These are phyloP conservation scores for Mionectes macconnelli DNA, from an alignment of 2,113 vertebrate genomes.

Conservation along the genomic window DNA sequence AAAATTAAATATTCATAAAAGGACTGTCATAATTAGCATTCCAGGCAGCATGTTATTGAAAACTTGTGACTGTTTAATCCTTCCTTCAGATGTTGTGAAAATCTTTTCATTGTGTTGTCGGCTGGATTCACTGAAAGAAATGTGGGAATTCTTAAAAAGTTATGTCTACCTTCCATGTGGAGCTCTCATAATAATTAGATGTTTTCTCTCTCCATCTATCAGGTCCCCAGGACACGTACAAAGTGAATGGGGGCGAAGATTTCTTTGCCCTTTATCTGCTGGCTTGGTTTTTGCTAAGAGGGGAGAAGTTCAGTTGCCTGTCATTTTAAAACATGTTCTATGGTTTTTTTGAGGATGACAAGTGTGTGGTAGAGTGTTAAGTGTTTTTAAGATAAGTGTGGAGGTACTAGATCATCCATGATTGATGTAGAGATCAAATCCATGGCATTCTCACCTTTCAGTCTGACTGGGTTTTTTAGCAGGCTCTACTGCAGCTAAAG, in stretches of 20 bases:
- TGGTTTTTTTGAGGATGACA: background rate
- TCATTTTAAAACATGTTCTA: background rate
- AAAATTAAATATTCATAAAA: constrained; percentile 49
- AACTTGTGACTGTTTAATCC: background rate
- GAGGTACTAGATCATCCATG: background rate
- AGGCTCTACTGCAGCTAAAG: background rate
- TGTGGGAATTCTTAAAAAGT: background rate
- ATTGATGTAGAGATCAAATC: background rate
- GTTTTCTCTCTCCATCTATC: background rate
- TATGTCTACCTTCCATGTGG: background rate
- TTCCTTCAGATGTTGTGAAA: background rate
- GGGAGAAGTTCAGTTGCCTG: background rate
- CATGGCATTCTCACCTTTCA: background rate
- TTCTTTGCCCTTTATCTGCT: background rate
- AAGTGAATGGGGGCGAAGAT: background rate
- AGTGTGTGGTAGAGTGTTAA: background rate
- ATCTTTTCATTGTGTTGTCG: background rate
- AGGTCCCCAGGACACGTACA: background rate
- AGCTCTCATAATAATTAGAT: background rate
- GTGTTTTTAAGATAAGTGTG: background rate
- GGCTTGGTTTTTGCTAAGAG: background rate
- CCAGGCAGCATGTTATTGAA: background rate
- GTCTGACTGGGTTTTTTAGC: background rate
- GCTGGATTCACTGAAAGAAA: background rate
- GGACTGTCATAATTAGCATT: background rate